Evolutionary conservation across 2,113 vertebrate genomes (phyloP).

Genomic region (Nymphicus hollandicus): DNA sequence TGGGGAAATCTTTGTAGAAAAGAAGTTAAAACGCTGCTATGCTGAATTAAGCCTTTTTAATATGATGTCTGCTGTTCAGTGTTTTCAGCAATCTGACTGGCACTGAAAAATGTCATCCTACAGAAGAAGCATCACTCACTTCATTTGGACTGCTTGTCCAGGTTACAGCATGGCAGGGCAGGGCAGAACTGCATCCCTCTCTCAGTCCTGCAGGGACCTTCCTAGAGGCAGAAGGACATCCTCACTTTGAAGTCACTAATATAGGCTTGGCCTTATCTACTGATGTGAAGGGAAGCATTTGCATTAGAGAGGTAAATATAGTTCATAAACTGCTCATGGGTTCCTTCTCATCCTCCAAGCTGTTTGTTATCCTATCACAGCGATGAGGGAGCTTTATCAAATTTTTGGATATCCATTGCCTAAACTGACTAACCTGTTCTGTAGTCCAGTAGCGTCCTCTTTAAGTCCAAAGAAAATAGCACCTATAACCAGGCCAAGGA

Average conservation of each 20-base stretch:
- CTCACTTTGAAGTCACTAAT: not conserved
- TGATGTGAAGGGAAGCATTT: not conserved
- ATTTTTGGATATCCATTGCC: not conserved
- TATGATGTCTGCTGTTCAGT: not conserved
- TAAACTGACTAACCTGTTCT: conserved; percentile 84
- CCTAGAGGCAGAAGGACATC: not conserved
- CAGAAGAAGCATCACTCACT: not conserved
- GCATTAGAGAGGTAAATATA: not conserved
- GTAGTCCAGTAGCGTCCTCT: conserved; percentile 74
- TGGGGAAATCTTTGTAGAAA: not conserved
- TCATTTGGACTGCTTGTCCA: not conserved
- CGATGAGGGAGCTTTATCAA: not conserved
- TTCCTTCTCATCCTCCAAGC: not conserved
- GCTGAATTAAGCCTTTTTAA: not conserved
- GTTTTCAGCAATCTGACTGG: not conserved
- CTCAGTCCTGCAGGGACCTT: not conserved
- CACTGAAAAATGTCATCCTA: not conserved
- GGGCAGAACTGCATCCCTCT: not conserved
- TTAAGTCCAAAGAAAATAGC: conserved; percentile 83
- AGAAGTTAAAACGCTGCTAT: not conserved
- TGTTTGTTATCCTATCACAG: not conserved
- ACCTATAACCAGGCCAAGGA: conserved; percentile 84
- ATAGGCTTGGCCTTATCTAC: not conserved
- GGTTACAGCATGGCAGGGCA: not conserved
- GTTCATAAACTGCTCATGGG: not conserved